A percentile compares a stretch with the other conserved stretches of the same genome.
Evolutionary conservation across 2,113 vertebrate species (phyloP).

Genomic region (Phalacrocorax pelagicus): DNA sequence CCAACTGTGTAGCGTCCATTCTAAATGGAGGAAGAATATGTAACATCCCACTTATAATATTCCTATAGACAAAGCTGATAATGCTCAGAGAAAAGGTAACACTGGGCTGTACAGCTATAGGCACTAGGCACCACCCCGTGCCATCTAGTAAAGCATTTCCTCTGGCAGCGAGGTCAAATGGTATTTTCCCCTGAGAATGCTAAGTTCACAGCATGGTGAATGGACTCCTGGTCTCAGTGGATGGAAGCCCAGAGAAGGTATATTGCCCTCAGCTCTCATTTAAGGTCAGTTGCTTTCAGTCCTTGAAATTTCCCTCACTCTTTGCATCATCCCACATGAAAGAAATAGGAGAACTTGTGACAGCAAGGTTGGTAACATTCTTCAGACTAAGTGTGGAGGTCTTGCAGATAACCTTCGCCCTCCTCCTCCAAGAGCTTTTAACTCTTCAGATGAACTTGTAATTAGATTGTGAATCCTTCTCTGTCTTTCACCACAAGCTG

Average conservation of each 20-base stretch:
- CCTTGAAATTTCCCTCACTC: not conserved
- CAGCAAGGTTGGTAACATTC: not conserved
- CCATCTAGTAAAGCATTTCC: not conserved
- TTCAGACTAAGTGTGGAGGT: not conserved
- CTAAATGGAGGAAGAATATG: conserved; percentile 60
- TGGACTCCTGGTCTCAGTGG: not conserved
- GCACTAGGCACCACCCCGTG: not conserved
- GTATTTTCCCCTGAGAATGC: not conserved
- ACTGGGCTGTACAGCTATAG: not conserved
- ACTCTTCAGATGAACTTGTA: not conserved
- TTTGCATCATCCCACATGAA: not conserved
- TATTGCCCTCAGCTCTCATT: not conserved
- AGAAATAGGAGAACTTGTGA: not conserved
- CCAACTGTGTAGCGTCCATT: conserved; percentile 88
- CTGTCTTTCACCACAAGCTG: not conserved
- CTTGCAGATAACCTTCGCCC: not conserved
- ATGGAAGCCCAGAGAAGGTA: not conserved
- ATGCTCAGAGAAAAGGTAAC: fast-evolving
- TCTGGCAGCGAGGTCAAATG: not conserved
- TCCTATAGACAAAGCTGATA: not conserved
- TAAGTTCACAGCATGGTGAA: not conserved
- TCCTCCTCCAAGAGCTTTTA: not conserved
- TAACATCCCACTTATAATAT: not conserved
- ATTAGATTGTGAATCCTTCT: not conserved
- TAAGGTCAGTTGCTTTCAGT: not conserved